Conservation (phyloP, 2,888 invertebrate genomes). For the Zelleria hepariella region DNA sequence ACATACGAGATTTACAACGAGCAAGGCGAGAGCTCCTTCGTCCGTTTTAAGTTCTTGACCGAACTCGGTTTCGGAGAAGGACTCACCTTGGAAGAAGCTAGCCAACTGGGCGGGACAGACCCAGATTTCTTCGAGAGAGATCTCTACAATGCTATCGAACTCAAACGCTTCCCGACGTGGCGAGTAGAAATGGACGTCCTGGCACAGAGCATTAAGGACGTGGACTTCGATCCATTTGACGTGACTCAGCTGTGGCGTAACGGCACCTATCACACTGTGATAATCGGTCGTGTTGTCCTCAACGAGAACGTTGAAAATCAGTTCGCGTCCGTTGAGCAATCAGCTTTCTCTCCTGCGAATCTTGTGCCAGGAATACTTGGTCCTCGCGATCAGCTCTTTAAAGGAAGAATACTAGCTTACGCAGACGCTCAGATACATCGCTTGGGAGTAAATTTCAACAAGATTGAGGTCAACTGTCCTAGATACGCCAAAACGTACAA, state of each 20-base stretch:
- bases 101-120: slow-evolving; percentile 17
- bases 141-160: slow-evolving; percentile 40
- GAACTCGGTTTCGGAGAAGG: slow-evolving; percentile 57
- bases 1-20: slow-evolving; percentile 51
- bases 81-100: slow-evolving; percentile 33
- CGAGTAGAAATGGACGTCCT: slow-evolving; percentile 7
- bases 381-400: slow-evolving; percentile 6
- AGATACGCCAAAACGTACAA: neutral
- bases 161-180: slow-evolving; percentile 33
- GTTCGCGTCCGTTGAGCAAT: slow-evolving; percentile 8
- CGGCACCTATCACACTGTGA: slow-evolving; percentile 6
- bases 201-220: slow-evolving; percentile 4
- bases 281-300: slow-evolving; percentile 4
- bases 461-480: neutral
- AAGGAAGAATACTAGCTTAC: neutral
- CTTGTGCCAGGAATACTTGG: slow-evolving; percentile 8
- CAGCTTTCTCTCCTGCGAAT: slow-evolving; percentile 7
- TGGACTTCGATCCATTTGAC: too few species aligned
- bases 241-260: slow-evolving; percentile 25
- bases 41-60: slow-evolving; percentile 34
- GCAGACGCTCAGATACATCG: neutral
- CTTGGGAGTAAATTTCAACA: neutral
- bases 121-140: slow-evolving; percentile 43
- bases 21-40: slow-evolving; percentile 46
- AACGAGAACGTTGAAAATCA: slow-evolving; percentile 7